Evolutionary conservation across 2,888 invertebrate species (phyloP), one percentile per base, ranked within the genome.

Genomic region (Phalera bucephala): DNA sequence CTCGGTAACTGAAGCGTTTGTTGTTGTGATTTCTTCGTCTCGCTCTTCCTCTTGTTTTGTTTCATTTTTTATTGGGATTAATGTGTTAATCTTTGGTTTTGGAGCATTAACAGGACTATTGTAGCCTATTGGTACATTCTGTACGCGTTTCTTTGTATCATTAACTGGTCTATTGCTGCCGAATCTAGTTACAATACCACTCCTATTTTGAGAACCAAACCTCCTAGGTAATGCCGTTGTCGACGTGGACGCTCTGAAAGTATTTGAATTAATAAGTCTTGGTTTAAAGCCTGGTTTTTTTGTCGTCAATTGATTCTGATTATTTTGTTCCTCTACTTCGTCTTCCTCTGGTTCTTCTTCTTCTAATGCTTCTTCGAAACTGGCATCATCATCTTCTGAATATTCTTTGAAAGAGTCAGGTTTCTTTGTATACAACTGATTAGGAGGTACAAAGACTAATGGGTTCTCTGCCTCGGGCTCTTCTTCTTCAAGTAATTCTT

Each of bases 61-160:
- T 33, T 39, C 51, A 50, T 61, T 67, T 8, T 45, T 52, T 17
- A 34, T 31, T 9, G 13, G 17, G 31, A 15, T 36, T 17, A 36
- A 5, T 17, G 33, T 12, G 9, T 34, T 44, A 20, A 39, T 45
- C 30, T 53, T 52, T 20, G 49, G 45, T 38, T 31, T 52, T 12
- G 31, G 28, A 0, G 42, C 32, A 11, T 23, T 42, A 1, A 64
- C 65, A 31, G 79, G 66, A 26, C 48, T 45, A 36, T 59, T 77
- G 33, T 88, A 88, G 14, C 85, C 89, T 30, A 73, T 58, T 7
- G 88, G 87, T 7, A 89, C 80, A 49, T 89, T 89, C 64, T 83
- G 84, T 0, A 87, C 82, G 7, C 89, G 76, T 50, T 80, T 88
- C 25, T 83, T 84, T 6, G 65, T 72, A 33, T 78, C 76, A 51